phyloP scores from a whole-genome alignment of 2,113 vertebrate genomes.

The Xyliphius kryptos region DNA sequence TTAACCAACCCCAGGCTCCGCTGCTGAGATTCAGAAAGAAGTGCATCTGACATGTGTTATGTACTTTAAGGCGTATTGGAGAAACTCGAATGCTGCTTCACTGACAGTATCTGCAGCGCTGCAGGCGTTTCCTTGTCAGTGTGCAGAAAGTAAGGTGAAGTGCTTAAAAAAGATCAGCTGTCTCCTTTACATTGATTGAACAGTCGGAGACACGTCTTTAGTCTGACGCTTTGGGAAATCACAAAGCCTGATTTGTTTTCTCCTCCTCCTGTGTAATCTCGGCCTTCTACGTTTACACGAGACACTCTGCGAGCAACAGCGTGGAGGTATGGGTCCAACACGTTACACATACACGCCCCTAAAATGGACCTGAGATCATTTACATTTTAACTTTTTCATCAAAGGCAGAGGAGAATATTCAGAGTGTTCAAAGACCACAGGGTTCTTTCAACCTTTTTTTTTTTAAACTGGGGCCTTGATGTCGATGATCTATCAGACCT shows the following conservation, averaged over 20 bases:
- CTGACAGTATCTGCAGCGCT: slow-evolving; percentile 39
- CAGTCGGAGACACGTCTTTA: slow-evolving; percentile 23
- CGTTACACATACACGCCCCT: not conserved
- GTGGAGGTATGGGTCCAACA: not conserved
- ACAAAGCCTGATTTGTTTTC: slow-evolving; percentile 10
- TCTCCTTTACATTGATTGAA: slow-evolving; percentile 37
- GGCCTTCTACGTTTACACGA: no score
- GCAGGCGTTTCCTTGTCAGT: slow-evolving; percentile 38
- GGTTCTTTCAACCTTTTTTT: slow-evolving; percentile 21
- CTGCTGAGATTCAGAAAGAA: not conserved
- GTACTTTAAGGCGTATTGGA: slow-evolving; percentile 19
- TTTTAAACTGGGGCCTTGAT: slow-evolving; percentile 49
- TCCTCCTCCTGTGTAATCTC: not conserved
- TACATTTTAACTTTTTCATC: not conserved
- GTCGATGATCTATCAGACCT: slow-evolving; percentile 56
- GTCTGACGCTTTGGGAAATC: slow-evolving; percentile 22
- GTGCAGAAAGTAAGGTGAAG: slow-evolving; percentile 33
- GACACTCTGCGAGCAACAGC: no score
- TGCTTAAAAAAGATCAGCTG: slow-evolving; percentile 34
- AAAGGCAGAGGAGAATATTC: not conserved
- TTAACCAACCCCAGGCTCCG: not conserved
- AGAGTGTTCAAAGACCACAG: slow-evolving; percentile 37
- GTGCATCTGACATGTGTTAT: slow-evolving; percentile 11
- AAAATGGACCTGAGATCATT: not conserved
- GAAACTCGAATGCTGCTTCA: slow-evolving; percentile 28